Percentiles rank a stretch among this genome's conserved stretches.
Evolutionary conservation across 1,140 invertebrate species (phyloP).

Genomic region (Luehdorfia chinensis): DNA sequence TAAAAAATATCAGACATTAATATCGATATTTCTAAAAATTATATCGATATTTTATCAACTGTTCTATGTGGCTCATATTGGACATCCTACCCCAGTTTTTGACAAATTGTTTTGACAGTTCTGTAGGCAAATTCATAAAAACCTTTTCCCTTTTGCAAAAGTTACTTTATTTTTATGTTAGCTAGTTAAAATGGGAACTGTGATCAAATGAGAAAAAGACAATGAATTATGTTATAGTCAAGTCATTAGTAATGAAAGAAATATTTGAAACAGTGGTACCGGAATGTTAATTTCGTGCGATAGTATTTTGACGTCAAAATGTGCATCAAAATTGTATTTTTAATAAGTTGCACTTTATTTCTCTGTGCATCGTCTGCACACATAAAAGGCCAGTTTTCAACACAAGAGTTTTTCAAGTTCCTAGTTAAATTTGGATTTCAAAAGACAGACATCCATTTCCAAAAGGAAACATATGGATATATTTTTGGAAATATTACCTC

Average conservation of each 20-base stretch:
- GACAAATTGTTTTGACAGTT: no score
- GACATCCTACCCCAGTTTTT: no score
- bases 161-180: no score
- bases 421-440: slow-evolving; percentile 97
- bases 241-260: neutral
- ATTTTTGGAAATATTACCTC: slow-evolving; percentile 96
- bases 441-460: slow-evolving; percentile 92
- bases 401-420: slow-evolving; percentile 89
- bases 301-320: slow-evolving; percentile 39
- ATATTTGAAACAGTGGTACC: slow-evolving; percentile 10
- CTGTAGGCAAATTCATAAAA: no score
- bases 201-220: no score
- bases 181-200: no score
- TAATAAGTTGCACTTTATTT: slow-evolving; percentile 45
- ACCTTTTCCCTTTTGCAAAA: no score
- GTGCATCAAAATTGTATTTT: slow-evolving; percentile 41
- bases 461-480: slow-evolving; percentile 91
- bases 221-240: no score
- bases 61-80: no score
- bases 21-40: no score
- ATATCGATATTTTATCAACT: no score
- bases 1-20: no score
- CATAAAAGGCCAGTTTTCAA: slow-evolving; percentile 64
- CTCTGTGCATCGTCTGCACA: slow-evolving; percentile 41
- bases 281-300: slow-evolving; percentile 29